Base-by-base conservation (phyloP, 2,113 vertebrate species). In the Hipposideros armiger region DNA sequence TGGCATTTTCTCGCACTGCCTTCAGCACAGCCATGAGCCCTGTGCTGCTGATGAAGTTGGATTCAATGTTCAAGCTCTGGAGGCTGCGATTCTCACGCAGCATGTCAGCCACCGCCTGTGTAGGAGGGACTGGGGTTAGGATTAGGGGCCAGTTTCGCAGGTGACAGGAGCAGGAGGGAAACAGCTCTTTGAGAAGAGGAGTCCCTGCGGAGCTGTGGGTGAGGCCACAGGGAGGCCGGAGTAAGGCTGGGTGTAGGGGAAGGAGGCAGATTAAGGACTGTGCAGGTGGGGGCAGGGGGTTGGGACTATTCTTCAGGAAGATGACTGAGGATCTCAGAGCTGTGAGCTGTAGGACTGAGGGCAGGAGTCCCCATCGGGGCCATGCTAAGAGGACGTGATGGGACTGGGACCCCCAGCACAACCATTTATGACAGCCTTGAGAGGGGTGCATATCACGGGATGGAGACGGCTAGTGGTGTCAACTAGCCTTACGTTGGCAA, bases 51-150 rank as follows among this genome's bases (percentile, higher is more conserved):
- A 99, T 99, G 98, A 99, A 99, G 98, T 99, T 99, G 94, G 99
- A 99, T 94, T 99, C 99, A 0, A 99, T 98, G 95, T 99, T 99
- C 98, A 99, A 99, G 98, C 99, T 99, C 98, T 98, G 98, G 86
- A 99, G 98, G 84, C 98, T 99, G 88, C 98, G 99, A 98, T 99
- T 99, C 94, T 98, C 98, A 96, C 98, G 98, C 97, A 99, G 97
- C 99, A 99, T 99, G 98, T 99, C 99, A 0, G 99, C 99, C 90
- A 99, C 98, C 0, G 99, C 99, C 99, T 99, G 98, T 54, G 91
- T 15, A 87, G 93, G 60, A 85, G 90, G 88, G 94, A 76, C 74
- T 87, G 76, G 91, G n/a, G 80, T 97, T 96, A 94, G 77, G 69
- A 11, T 94, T 86, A 76, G 90, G 87, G 85, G 36, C 28, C 30